Evolutionary conservation across 2,888 invertebrate species (phyloP), one percentile per base, ranked within the genome.

Genomic region (Meandrusa payeni): DNA sequence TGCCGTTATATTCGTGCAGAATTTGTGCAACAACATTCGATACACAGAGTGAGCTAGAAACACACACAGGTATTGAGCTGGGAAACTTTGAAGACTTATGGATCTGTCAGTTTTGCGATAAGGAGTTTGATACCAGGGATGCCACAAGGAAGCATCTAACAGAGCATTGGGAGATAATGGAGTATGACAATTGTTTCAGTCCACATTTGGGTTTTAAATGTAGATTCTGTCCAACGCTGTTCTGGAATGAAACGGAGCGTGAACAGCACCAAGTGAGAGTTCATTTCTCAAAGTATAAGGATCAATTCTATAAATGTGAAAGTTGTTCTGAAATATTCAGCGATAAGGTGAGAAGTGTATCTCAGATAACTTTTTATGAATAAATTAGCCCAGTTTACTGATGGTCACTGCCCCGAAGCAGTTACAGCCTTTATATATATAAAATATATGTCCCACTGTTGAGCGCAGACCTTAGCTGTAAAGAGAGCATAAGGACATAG

Each of bases 31-130:
- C 74, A 2, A 66, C 67, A 5, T 88, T 83, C 63, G 82, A 86
- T 5, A 75, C 47, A 36, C 57, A 61, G 13, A 41, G 49, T 20
- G 87, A 88, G 31, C 56, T 87, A 12, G 71, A 72, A 1, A 62
- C 38, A 32, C 88, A 88, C 53, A 54, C 59, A 3, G 31, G 33
- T 0, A 65, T 71, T 24, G 87, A 88, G 50, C 47, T 82, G 33
- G 69, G 64, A 0, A 78, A 83, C 19, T 88, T 87, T 60, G 76
- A 82, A 2, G 76, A 86, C 44, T 57, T 88, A 1, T 88, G 86
- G 81, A 55, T 86, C 2, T 89, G 89, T 61, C 89, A 89, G 64
- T 83, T 89, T 56, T 89, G 89, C 64, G 83, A 88, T 27, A 76
- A 77, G 22, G 87, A 87, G 48, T 89, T 88, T 72, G 68, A 77